phyloP scores from a whole-genome alignment of 2,113 vertebrate genomes.

The Pogonocichla stellata region DNA sequence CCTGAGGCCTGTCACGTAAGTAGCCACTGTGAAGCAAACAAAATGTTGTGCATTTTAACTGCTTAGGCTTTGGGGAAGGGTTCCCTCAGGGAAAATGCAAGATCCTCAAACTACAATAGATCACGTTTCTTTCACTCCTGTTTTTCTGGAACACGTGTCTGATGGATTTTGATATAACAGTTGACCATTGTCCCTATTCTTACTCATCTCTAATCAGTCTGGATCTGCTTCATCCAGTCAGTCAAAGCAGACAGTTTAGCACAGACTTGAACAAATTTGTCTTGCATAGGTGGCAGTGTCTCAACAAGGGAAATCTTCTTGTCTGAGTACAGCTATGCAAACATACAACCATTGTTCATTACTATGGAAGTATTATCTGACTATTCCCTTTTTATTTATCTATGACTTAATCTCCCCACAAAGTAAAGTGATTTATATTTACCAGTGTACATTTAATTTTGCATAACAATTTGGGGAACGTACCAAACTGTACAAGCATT shows the following conservation, averaged over 20 bases:
- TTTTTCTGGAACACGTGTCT: neutral
- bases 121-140: neutral
- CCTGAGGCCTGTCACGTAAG: conserved; percentile 32
- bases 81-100: neutral
- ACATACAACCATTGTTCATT: neutral
- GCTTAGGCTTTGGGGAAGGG: neutral
- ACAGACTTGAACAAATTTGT: neutral
- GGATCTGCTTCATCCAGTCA: neutral
- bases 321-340: neutral
- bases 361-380: neutral
- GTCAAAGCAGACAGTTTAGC: neutral
- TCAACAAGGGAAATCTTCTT: neutral
- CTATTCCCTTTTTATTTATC: neutral
- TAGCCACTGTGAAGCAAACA: neutral
- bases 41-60: neutral
- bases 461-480: neutral
- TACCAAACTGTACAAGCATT: neutral
- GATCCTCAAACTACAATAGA: neutral
- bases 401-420: neutral
- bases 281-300: neutral
- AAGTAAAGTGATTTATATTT: neutral
- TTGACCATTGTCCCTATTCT: neutral
- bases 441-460: neutral
- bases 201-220: neutral
- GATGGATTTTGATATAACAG: neutral